Evolutionary conservation across 2,113 vertebrate genomes (phyloP).

Genomic region (Thunnus maccoyii): DNA sequence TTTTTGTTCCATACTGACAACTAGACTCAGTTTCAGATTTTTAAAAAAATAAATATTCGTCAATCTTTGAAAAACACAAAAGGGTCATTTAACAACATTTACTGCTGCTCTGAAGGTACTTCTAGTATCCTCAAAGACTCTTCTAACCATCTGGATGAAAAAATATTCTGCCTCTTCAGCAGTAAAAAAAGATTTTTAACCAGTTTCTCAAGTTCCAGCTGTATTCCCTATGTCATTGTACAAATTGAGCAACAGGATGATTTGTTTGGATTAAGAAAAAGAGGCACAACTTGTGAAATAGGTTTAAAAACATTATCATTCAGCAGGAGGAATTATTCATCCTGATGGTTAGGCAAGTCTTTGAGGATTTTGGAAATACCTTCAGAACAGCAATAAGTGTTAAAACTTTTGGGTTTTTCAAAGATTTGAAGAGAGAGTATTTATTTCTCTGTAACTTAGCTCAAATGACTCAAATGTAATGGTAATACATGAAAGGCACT

Average conservation of each 20-base stretch:
- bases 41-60: too few species aligned
- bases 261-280: background rate
- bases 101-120: too few species aligned
- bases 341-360: background rate
- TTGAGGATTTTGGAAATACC: background rate
- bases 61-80: too few species aligned
- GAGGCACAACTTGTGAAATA: background rate
- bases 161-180: too few species aligned
- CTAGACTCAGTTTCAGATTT: too few species aligned
- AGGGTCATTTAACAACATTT: too few species aligned
- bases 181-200: background rate
- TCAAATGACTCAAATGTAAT: background rate
- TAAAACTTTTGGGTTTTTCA: background rate
- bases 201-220: too few species aligned
- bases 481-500: too few species aligned
- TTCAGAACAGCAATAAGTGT: background rate
- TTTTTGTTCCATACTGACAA: background rate
- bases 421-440: background rate
- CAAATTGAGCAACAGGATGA: background rate
- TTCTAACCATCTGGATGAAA: background rate
- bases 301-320: background rate
- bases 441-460: slow-evolving; percentile 2
- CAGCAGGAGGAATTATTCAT: background rate
- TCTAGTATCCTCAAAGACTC: background rate
- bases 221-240: background rate